Evolutionary conservation across 2,888 invertebrate genomes (phyloP).

Genomic region (Synanthedon tipuliformis): DNA sequence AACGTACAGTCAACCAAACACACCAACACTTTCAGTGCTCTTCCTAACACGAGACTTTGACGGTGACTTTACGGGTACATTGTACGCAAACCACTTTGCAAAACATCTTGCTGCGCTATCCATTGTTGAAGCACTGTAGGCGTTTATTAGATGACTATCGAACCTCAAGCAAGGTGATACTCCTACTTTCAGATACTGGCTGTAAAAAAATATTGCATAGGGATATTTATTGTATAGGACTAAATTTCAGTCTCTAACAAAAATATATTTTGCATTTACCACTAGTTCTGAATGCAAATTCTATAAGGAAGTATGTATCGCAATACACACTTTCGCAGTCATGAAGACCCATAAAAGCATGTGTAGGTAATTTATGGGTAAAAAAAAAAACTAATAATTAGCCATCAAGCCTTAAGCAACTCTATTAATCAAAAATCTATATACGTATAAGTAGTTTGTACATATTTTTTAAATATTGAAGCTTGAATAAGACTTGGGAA

Average conservation of each 20-base stretch:
- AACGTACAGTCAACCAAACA: not conserved
- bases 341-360: too few relatives aligned
- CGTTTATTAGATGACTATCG: slow-evolving; percentile 25
- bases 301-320: too few relatives aligned
- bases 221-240: too few relatives aligned
- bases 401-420: not conserved
- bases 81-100: slow-evolving; percentile 17
- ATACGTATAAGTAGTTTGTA: not conserved
- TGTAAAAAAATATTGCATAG: not conserved
- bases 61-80: not conserved
- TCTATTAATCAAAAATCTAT: not conserved
- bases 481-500: too few relatives aligned
- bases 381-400: too few relatives aligned
- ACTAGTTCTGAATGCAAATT: too few relatives aligned
- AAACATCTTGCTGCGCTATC: slow-evolving; percentile 13
- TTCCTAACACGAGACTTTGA: not conserved
- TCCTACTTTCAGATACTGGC: slow-evolving; percentile 1
- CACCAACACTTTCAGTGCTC: not conserved
- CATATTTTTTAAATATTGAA: too few relatives aligned
- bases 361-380: too few relatives aligned
- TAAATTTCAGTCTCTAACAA: too few relatives aligned
- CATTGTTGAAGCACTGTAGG: slow-evolving; percentile 32
- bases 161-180: slow-evolving; percentile 5
- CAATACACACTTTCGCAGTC: too few relatives aligned
- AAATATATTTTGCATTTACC: too few relatives aligned